Base-by-base conservation (phyloP, 2,888 invertebrate genomes). In the Drosophila mercatorum region DNA sequence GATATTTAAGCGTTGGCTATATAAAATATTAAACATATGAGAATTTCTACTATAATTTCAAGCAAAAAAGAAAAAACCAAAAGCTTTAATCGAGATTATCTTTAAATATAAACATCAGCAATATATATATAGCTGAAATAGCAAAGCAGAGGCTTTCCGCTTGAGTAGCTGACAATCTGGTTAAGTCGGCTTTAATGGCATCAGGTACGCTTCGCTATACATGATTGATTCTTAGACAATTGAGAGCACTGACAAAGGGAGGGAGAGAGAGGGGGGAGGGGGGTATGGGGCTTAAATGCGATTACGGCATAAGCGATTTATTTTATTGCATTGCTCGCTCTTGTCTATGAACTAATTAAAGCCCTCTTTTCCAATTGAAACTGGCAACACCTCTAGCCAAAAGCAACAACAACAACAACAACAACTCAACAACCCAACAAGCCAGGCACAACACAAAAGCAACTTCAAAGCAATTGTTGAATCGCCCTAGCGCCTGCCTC, bases 271-370 rank as follows among this genome's bases (percentile, higher is more conserved):
- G 11, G 10, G n/a, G n/a, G 22, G 10, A 17, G n/a, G 11, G 10
- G 6, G 10, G 3, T 28, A 34, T 5, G 6, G 49, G 22, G 5
- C 36, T 55, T 69, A 73, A 83, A 86, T 86, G 69, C 75, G 89
- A 80, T 83, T 89, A 89, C 75, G 52, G 70, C 84, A 83, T 88
- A 86, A 86, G 61, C 87, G 87, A 86, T 80, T 86, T 72, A 78
- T 75, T 83, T 83, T 72, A 86, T 83, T 73, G 71, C 74, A 77
- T 75, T 70, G 67, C 51, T 49, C 60, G 28, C 65, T 75, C 59
- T 74, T 75, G 51, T 57, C 53, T 68, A 68, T 62, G 74, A 88
- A 86, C 83, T 78, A 83, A 89, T 83, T 89, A 80, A 89, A 89
- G 81, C 73, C 49, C 59, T 71, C 59, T 73, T 64, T 47, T 28